Percentiles rank a stretch among this genome's conserved stretches.
These are phyloP conservation scores for Oryzaephilus surinamensis DNA, from an alignment of 1,140 invertebrate genomes.

Conservation along the genomic window DNA sequence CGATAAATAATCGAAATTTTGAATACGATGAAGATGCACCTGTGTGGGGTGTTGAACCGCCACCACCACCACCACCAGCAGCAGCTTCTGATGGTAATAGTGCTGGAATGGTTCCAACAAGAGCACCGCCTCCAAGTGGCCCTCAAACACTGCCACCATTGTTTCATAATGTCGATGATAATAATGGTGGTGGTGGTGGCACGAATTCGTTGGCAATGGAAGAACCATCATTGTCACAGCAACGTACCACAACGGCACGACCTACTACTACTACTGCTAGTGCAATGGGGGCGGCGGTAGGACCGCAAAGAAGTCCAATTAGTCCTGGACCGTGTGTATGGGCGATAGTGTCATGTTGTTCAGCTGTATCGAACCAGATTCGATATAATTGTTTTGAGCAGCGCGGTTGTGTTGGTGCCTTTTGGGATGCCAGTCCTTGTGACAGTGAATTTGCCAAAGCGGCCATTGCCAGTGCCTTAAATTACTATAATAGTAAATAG, in stretches of 20 bases:
- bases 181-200: no score
- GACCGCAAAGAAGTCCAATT: background rate
- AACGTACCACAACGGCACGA: background rate
- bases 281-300: background rate
- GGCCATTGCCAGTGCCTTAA: conserved; percentile 36
- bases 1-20: conserved; percentile 9
- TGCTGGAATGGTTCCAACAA: background rate
- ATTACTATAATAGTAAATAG: conserved; percentile 24
- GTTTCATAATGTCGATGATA: no score
- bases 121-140: conserved; percentile 7
- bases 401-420: conserved; percentile 50
- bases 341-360: conserved; percentile 57
- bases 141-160: no score
- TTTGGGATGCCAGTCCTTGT: conserved; percentile 53
- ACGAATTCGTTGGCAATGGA: no score
- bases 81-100: conserved; percentile 2
- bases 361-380: conserved; percentile 32
- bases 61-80: conserved; percentile 1
- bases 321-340: conserved; percentile 43
- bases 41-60: conserved; percentile 19
- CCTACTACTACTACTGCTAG: background rate
- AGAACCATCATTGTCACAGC: no score
- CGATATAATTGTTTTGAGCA: conserved; percentile 52
- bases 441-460: conserved; percentile 38
- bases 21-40: conserved; percentile 20